Evolutionary conservation across 2,888 invertebrate species (phyloP), one percentile per base, ranked within the genome.

Genomic region (Lamellibrachia satsuma): DNA sequence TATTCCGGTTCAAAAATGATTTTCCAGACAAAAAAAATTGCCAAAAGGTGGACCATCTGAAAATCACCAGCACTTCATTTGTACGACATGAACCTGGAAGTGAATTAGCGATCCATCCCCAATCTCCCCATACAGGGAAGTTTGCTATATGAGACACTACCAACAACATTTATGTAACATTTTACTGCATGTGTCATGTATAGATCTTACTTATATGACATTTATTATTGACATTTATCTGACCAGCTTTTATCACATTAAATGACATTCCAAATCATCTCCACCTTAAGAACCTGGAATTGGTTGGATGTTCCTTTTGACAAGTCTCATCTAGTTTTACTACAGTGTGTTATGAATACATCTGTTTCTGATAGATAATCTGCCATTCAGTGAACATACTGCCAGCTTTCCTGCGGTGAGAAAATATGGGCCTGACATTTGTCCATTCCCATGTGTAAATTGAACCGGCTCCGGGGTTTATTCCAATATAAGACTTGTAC

Each of bases 311-410:
- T 22, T 75, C 3, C 0, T 6, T 75, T 75, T 75, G 75, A 75
- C 75, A 75, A 75, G 75, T 75, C 22, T 75, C n/a, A 75, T 75
- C 75, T 75, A 75, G 75, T 75, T 22, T n/a, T 22, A 75, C 75
- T 22, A 75, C 75, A 75, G 22, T 15, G 15, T 75, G 75, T 75
- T 75, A 75, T 22, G 75, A 75, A 75, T 75, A n/a, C 22, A 75
- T 75, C 75, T 75, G 75, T 75, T 75, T 75, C n/a, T 75, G 75
- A 75, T 75, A 22, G 75, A n/a, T 75, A 75, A 75, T 75, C 75
- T 75, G n/a, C n/a, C 15, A 75, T n/a, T 75, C 22, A 22, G 75
- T 75, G 75, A 6, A 15, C 15, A n/a, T 75, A 75, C n/a, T 75
- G 75, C 75, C 75, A 75, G 75, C 15, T 75, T 75, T 75, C 75